These are phyloP conservation scores for Trypoxylus dichotomus DNA, from an alignment of 1,140 invertebrate species.

Conservation along the genomic window DNA sequence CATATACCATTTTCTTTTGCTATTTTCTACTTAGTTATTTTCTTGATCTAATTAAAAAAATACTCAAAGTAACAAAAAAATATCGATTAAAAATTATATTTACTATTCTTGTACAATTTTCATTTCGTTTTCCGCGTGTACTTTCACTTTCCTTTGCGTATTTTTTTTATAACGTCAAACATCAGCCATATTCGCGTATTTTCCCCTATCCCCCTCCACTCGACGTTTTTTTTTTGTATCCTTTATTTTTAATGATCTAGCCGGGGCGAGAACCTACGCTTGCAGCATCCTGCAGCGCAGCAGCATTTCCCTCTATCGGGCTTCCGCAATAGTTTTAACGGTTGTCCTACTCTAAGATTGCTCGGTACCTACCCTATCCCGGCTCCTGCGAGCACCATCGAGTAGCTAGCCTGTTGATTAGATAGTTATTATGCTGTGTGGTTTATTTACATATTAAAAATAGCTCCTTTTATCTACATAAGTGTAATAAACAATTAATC, in stretches of 20 bases:
- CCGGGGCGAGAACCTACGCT: slow-evolving; percentile 35
- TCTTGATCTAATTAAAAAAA: too few relatives aligned
- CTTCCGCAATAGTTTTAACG: background rate
- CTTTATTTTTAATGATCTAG: slow-evolving; percentile 44
- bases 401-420: background rate
- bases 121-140: slow-evolving; percentile 28
- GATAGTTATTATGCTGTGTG: background rate
- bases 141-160: slow-evolving; percentile 40
- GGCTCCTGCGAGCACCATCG: background rate
- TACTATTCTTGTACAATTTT: background rate
- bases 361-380: background rate
- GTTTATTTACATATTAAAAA: slow-evolving; percentile 39
- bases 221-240: slow-evolving; percentile 47
- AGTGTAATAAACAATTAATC: slow-evolving; percentile 39
- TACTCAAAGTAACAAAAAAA: too few relatives aligned
- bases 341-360: background rate
- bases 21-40: too few relatives aligned
- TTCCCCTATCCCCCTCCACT: slow-evolving; percentile 37
- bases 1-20: too few relatives aligned
- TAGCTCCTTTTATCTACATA: slow-evolving; percentile 34
- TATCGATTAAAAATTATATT: too few relatives aligned
- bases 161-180: slow-evolving; percentile 34
- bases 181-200: slow-evolving; percentile 41
- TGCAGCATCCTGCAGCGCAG: slow-evolving; percentile 18
- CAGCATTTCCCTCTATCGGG: slow-evolving; percentile 21